Conservation (phyloP, 2,113 vertebrate genomes). For the Melanotaenia duboulayi region DNA sequence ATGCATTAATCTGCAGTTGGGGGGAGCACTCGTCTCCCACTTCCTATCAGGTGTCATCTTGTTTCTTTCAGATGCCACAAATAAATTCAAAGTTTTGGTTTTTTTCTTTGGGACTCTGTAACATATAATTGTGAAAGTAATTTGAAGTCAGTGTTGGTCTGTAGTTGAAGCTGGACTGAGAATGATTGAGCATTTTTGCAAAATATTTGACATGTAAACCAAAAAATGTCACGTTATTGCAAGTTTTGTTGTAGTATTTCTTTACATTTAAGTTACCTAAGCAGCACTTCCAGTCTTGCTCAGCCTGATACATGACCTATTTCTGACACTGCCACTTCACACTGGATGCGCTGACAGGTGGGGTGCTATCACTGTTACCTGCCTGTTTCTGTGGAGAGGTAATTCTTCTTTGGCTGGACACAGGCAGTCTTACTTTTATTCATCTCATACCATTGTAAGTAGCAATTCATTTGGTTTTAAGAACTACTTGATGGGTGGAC, state of each 20-base stretch:
- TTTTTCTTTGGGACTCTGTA: not conserved
- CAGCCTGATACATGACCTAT: not conserved
- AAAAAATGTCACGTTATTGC: too few species aligned
- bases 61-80: slow-evolving; percentile 3
- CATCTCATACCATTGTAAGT: not conserved
- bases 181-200: slow-evolving; percentile 1
- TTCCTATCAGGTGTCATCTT: slow-evolving; percentile 30
- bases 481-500: not conserved
- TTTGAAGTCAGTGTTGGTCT: not conserved
- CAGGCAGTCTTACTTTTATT: not conserved
- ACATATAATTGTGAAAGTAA: slow-evolving; percentile 1
- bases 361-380: slow-evolving; percentile 7
- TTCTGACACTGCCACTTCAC: too few species aligned
- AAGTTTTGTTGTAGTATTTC: not conserved
- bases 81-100: slow-evolving; percentile 21
- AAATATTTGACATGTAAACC: not conserved
- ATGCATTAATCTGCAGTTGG: too few species aligned
- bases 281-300: not conserved
- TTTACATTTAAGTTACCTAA: not conserved
- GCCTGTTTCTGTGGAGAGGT: not conserved
- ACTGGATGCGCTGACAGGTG: not conserved
- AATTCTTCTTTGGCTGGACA: slow-evolving; percentile 7
- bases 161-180: not conserved
- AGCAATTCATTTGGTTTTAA: not conserved
- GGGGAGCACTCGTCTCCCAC: slow-evolving; percentile 26